Evolutionary conservation across 2,113 vertebrate genomes (phyloP), one percentile per base, ranked within the genome.

Genomic region (Phoenicopterus ruber): DNA sequence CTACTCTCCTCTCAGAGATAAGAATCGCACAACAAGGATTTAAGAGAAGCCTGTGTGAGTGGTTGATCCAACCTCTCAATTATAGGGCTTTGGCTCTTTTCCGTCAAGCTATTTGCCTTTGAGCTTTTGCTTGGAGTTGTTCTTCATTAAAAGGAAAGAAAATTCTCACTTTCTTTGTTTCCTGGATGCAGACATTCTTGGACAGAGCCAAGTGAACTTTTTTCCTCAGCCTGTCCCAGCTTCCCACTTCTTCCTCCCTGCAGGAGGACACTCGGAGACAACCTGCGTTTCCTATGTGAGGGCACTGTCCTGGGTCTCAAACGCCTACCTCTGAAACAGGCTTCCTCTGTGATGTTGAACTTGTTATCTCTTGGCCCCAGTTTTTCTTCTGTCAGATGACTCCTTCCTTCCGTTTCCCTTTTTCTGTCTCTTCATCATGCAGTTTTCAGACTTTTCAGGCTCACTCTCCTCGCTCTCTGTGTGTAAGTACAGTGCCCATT

Each of bases 401-500:
- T 73, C 8, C 14, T 80, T 91, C 29, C 58, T 85, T 89, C 49
- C 7, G 1, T 46, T 76, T 76, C 46, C 15, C 21, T 65, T n/a
- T n/a, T 77, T 73, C 54, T 70, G 4, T 46, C 36, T 85, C 49
- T 72, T 73, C 10, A 20, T 71, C 36, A 4, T 17, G 28, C 32
- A 25, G 31, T n/a, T 90, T 82, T 76, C 21, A 66, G 31, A 34
- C 31, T 62, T 58, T 36, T 46, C 65, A 69, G 34, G 47, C 20
- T 85, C 7, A 8, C 17, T 57, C 24, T 79, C 3, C 1, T 69
- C 3, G 0, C 21, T 67, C 5, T 61, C 32, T 16, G 1, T 36
- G 55, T 58, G 16, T 57, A 36, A 63, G 59, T 14, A 32, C 0
- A 0, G 17, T 57, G 44, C 10, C 29, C 26, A 6, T 63, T 71